phyloP scores from a whole-genome alignment of 2,797 vertebrate genomes.

The Tinamus major region DNA sequence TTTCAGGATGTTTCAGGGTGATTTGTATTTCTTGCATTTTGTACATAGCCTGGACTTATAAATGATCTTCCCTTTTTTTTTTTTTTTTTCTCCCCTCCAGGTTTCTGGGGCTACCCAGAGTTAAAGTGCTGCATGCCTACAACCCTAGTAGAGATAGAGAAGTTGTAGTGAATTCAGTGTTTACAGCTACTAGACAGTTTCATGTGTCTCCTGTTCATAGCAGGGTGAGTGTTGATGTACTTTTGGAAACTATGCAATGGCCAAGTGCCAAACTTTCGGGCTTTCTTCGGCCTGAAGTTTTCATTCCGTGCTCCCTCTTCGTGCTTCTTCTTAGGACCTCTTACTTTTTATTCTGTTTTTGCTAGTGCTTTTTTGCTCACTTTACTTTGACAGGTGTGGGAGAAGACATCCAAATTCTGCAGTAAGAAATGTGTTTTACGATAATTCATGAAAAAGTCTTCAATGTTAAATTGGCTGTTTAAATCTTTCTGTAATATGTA shows the following conservation, averaged over 20 bases:
- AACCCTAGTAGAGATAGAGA: conserved; percentile 94
- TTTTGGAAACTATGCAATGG: conserved; percentile 73
- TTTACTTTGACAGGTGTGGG: neutral
- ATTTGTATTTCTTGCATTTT: neutral
- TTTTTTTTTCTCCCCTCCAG: conserved; percentile 65
- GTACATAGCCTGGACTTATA: neutral
- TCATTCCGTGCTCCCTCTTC: conserved; percentile 52
- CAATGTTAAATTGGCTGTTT: neutral
- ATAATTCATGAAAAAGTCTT: conserved; percentile 25
- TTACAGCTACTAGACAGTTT: conserved; percentile 94
- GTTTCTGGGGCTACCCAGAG: conserved; percentile 90
- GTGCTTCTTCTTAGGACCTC: conserved; percentile 31
- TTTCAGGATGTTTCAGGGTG: neutral
- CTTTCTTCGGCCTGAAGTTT: conserved; percentile 69
- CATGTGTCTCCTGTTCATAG: conserved; percentile 93
- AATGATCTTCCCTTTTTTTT: neutral
- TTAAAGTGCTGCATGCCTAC: conserved; percentile 92
- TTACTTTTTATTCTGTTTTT: conserved; percentile 26
- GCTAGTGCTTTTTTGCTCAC: neutral
- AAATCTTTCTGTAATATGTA: neutral
- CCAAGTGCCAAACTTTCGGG: conserved; percentile 56
- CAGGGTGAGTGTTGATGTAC: conserved; percentile 87
- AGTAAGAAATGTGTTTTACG: conserved; percentile 32
- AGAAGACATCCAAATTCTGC: conserved; percentile 20
- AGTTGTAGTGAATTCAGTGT: conserved; percentile 94